These are phyloP conservation scores for Platycnemis pennipes DNA, from an alignment of 2,888 invertebrate species.

Conservation along the genomic window DNA sequence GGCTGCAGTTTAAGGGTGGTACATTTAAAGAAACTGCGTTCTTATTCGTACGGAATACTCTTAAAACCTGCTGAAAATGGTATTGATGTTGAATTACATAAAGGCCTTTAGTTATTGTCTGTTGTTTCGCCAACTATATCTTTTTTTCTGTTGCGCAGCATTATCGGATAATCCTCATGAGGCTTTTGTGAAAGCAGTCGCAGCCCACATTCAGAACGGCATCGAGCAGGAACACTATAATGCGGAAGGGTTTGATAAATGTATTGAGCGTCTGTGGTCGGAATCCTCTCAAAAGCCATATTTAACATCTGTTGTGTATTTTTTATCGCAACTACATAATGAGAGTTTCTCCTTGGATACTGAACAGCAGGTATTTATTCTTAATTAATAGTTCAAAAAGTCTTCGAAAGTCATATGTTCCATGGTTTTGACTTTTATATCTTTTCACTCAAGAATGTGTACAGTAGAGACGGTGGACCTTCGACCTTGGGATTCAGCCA, in stretches of 20 bases:
- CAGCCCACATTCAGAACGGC: not conserved
- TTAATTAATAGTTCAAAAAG: too few relatives aligned
- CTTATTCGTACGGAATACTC: not conserved
- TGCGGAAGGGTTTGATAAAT: conserved; percentile 18
- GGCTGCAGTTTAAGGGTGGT: not conserved
- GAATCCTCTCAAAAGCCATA: not conserved
- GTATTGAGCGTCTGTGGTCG: conserved; percentile 40
- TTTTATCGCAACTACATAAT: conserved; percentile 46
- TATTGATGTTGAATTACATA: not conserved
- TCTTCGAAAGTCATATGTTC: not conserved
- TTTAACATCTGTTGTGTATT: conserved; percentile 30
- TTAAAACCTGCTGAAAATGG: not conserved
- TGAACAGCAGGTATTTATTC: not conserved
- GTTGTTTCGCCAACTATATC: not conserved
- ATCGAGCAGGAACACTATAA: not conserved
- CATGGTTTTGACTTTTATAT: not conserved
- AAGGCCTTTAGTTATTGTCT: too few relatives aligned
- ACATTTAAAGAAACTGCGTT: not conserved
- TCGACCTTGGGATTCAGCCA: not conserved
- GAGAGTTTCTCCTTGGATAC: not conserved
- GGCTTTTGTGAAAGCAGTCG: not conserved
- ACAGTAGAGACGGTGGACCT: not conserved
- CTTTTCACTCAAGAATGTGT: not conserved
- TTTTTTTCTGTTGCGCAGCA: not conserved
- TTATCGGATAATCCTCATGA: conserved; percentile 20